Conservation (phyloP, 2,113 vertebrate species). For the Sardina pilchardus region DNA sequence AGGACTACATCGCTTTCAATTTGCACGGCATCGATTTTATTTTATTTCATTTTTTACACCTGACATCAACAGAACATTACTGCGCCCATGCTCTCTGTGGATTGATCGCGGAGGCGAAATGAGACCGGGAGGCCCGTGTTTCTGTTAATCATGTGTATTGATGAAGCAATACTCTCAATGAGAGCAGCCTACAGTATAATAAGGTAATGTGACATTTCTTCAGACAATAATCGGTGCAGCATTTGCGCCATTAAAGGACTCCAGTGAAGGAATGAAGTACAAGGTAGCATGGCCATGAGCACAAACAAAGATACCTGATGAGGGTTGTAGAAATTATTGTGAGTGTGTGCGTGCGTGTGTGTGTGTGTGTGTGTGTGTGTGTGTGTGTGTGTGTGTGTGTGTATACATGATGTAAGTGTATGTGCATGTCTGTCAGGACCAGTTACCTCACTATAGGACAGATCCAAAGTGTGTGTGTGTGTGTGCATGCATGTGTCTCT, state of each 20-base stretch:
- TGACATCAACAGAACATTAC: slow-evolving; percentile 1
- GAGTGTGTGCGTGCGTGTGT: not conserved
- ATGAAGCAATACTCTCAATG: not conserved
- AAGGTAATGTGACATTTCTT: too few relatives aligned
- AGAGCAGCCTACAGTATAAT: not conserved
- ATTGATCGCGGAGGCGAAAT: not conserved
- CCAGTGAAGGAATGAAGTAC: too few relatives aligned
- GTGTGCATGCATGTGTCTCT: too few relatives aligned
- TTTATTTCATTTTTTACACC: not conserved
- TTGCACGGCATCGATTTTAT: slow-evolving; percentile 61
- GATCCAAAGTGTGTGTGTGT: too few relatives aligned
- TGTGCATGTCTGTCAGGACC: not conserved
- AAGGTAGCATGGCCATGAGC: too few relatives aligned
- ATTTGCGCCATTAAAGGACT: too few relatives aligned
- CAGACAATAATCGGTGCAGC: too few relatives aligned
- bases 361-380: not conserved
- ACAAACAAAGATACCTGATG: too few relatives aligned
- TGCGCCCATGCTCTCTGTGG: not conserved
- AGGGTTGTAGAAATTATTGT: not conserved
- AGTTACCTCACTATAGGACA: too few relatives aligned
- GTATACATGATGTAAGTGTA: not conserved
- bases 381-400: not conserved
- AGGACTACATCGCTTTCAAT: slow-evolving; percentile 40
- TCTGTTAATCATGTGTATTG: not conserved
- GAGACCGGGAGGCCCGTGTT: not conserved